phyloP scores from a whole-genome alignment of 2,888 invertebrate genomes.

The Lasioglossum vierecki region DNA sequence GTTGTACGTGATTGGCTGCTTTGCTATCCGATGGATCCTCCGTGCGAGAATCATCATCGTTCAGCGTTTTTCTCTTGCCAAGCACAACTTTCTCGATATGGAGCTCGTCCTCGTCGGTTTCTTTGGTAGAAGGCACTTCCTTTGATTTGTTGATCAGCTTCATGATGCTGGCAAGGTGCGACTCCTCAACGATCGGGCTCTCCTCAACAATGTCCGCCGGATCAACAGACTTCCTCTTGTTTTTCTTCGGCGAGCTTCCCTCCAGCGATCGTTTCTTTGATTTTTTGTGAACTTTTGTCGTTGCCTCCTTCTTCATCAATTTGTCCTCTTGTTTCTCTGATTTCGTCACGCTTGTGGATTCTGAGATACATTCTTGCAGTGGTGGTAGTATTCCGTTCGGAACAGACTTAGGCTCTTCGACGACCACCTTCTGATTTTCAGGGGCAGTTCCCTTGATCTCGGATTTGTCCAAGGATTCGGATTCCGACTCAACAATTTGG shows the following conservation, averaged over 20 bases:
- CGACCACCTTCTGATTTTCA: not conserved
- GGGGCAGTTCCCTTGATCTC: not conserved
- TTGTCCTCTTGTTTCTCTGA: not conserved
- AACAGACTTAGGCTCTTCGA: not conserved
- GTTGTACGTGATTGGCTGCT: not conserved
- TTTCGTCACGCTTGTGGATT: not conserved
- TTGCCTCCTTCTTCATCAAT: not conserved
- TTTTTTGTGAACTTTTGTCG: slow-evolving; percentile 42
- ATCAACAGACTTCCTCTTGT: slow-evolving; percentile 72
- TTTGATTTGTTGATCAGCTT: slow-evolving; percentile 73
- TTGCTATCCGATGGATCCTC: not conserved
- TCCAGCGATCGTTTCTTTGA: slow-evolving; percentile 78
- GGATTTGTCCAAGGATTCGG: not conserved
- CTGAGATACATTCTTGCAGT: not conserved
- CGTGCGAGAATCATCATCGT: slow-evolving; percentile 57
- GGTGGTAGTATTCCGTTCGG: not conserved
- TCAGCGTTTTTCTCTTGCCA: slow-evolving; percentile 70
- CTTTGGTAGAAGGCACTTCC: slow-evolving; percentile 41
- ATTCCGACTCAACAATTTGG: not conserved
- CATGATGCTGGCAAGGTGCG: slow-evolving; percentile 76
- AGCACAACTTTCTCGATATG: slow-evolving; percentile 47
- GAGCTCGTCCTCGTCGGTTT: slow-evolving; percentile 24
- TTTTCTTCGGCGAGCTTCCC: slow-evolving; percentile 70
- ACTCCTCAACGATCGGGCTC: slow-evolving; percentile 63
- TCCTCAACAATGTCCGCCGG: slow-evolving; percentile 65